phyloP scores from a whole-genome alignment of 2,113 vertebrate genomes.

The Leiothrix lutea region DNA sequence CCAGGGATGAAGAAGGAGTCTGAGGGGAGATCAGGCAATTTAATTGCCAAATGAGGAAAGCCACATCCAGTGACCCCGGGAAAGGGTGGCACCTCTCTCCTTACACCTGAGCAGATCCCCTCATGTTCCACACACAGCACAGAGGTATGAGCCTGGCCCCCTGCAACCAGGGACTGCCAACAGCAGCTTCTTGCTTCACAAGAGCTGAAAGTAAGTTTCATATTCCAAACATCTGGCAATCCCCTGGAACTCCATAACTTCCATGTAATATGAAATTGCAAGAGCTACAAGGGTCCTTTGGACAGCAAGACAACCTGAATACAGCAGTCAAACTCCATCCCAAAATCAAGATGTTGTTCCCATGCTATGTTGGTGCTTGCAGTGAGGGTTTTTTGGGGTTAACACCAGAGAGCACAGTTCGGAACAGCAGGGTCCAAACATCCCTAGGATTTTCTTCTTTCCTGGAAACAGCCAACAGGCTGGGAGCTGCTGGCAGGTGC shows the following conservation, averaged over 20 bases:
- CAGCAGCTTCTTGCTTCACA: background rate
- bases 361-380: background rate
- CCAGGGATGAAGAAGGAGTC: background rate
- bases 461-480: background rate
- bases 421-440: background rate
- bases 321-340: background rate
- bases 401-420: background rate
- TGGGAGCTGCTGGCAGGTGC: background rate
- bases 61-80: background rate
- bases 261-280: background rate
- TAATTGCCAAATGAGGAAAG: background rate
- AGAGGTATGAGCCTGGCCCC: background rate
- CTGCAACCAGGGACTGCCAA: rapidly evolving
- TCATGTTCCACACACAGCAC: rapidly evolving
- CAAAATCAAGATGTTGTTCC: background rate
- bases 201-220: background rate
- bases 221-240: background rate
- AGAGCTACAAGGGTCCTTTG: background rate
- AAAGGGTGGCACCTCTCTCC: background rate
- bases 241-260: background rate
- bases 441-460: background rate
- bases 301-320: background rate
- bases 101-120: background rate
- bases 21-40: background rate
- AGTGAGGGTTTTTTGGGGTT: background rate